Conservation (phyloP, 2,113 vertebrate genomes). For the Passer montanus region DNA sequence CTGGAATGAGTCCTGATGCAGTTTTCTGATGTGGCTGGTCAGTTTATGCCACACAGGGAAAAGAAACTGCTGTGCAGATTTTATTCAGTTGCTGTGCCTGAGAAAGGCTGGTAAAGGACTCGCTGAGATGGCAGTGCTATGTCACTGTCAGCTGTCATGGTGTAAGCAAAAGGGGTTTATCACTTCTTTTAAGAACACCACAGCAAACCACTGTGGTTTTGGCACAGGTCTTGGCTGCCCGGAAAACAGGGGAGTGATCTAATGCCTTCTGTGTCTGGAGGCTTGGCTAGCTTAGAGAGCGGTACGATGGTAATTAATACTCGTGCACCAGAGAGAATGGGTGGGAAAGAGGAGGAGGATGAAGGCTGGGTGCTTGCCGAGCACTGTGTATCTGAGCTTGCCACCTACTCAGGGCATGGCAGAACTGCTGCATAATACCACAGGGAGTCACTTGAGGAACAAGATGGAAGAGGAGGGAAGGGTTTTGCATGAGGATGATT, state of each 20-base stretch:
- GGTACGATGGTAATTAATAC: background rate
- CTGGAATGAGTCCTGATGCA: background rate
- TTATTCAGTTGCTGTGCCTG: background rate
- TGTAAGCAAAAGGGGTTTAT: background rate
- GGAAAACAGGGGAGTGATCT: background rate
- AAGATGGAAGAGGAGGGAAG: background rate
- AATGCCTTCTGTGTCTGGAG: background rate
- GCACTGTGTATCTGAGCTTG: background rate
- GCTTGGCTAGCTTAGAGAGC: background rate
- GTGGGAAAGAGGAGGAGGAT: background rate
- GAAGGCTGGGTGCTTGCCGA: background rate
- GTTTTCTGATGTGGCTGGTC: background rate
- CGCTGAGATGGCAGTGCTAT: background rate
- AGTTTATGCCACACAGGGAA: background rate
- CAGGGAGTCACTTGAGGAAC: background rate
- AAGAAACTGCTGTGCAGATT: background rate
- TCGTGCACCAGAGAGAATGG: background rate
- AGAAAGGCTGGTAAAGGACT: background rate
- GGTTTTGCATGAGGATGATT: accelerated
- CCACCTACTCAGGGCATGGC: background rate
- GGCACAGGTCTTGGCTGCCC: background rate
- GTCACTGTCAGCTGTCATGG: background rate
- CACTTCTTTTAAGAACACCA: background rate
- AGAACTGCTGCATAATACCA: background rate
- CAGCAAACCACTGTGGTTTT: background rate